Conservation (phyloP, 1,140 invertebrate species). For the Drosophila ogumai region DNA sequence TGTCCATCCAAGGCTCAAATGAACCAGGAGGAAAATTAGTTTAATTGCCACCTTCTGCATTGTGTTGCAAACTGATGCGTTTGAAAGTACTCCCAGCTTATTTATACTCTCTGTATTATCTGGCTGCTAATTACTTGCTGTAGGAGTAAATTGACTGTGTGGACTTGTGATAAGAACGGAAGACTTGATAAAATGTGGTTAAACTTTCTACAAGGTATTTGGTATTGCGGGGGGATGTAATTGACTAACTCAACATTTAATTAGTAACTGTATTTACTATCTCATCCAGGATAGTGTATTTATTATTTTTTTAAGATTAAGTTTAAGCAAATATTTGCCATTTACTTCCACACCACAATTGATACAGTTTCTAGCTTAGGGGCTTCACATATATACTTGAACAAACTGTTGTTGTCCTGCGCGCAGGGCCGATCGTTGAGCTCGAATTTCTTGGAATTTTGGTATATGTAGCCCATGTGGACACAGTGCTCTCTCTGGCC, state of each 20-base stretch:
- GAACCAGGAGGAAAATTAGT: not conserved
- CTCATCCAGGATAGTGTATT: not conserved
- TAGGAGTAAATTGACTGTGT: not conserved
- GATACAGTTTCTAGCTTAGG: slow-evolving; percentile 86
- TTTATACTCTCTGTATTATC: slow-evolving; percentile 5
- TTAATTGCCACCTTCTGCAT: slow-evolving; percentile 1
- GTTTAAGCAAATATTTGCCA: not conserved
- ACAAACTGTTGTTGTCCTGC: slow-evolving; percentile 24
- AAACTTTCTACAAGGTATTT: not conserved
- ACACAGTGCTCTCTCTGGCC: slow-evolving; percentile 44
- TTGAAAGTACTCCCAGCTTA: not conserved
- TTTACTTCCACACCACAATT: slow-evolving; percentile 74
- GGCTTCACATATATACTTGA: slow-evolving; percentile 85
- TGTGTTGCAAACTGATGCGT: slow-evolving; percentile 2
- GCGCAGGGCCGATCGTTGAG: slow-evolving; percentile 41
- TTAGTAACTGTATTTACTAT: not conserved
- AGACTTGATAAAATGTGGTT: not conserved
- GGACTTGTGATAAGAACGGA: not conserved
- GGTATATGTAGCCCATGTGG: slow-evolving; percentile 32
- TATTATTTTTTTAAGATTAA: not conserved
- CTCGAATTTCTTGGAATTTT: slow-evolving; percentile 14
- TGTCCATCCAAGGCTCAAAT: slow-evolving; percentile 1
- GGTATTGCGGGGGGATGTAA: not conserved
- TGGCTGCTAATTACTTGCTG: slow-evolving; percentile 2
- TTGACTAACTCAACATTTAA: slow-evolving; percentile 3